Evolutionary conservation across 2,113 vertebrate species (phyloP).

Genomic region (Dryoscopus gambensis): DNA sequence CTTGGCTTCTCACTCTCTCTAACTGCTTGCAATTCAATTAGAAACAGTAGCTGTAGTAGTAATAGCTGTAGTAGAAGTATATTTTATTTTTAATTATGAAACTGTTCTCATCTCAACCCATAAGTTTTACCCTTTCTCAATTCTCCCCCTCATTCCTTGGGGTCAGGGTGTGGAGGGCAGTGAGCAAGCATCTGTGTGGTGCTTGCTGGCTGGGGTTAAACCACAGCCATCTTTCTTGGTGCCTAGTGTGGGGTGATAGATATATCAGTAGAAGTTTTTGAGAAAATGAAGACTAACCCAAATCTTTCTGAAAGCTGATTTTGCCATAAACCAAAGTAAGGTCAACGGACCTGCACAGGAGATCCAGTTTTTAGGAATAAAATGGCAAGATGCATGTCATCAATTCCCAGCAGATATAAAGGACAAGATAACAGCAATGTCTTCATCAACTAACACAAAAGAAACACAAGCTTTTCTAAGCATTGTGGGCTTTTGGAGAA

Average conservation of each 20-base stretch:
- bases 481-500: background rate
- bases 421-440: background rate
- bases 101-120: background rate
- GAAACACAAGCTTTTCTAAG: background rate
- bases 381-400: background rate
- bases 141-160: background rate
- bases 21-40: background rate
- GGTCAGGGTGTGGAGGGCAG: background rate
- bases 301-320: background rate
- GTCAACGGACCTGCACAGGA: background rate
- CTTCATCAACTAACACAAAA: accelerated
- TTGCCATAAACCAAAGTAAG: background rate
- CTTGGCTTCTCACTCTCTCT: background rate
- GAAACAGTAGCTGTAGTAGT: background rate
- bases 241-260: background rate
- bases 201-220: background rate
- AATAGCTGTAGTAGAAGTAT: background rate
- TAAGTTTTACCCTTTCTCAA: background rate
- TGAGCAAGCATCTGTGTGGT: background rate
- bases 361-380: background rate
- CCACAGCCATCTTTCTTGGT: background rate
- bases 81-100: background rate
- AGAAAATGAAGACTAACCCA: background rate
- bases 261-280: background rate
- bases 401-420: background rate